Evolutionary conservation across 2,797 vertebrate species (phyloP).

Genomic region (Lacerta viridis): DNA sequence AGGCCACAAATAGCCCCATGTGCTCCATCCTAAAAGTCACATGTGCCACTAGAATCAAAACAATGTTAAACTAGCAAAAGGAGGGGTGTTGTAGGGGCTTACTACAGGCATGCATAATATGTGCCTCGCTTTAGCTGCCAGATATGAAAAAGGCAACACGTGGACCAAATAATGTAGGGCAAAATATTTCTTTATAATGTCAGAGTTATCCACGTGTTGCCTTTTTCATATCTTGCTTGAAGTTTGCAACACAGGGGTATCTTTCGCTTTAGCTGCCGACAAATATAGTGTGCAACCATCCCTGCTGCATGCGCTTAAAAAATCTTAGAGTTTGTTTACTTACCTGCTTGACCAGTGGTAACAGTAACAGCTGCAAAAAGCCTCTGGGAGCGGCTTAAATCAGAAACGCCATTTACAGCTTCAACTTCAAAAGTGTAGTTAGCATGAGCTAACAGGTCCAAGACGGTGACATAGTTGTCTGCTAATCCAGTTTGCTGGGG

Average conservation of each 20-base stretch:
- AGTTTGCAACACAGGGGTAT: no score
- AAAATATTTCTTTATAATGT: no score
- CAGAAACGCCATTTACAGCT: conserved; percentile 97
- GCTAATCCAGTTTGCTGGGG: conserved; percentile 94
- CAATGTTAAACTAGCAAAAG: no score
- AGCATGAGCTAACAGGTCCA: conserved; percentile 96
- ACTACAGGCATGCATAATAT: not conserved
- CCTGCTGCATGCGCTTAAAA: conserved; percentile 43
- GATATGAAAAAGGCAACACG: no score
- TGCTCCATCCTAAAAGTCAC: not conserved
- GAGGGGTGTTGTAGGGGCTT: no score
- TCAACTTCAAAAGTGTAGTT: conserved; percentile 99
- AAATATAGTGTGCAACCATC: conserved; percentile 35
- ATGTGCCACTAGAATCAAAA: not conserved
- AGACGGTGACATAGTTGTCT: conserved; percentile 92
- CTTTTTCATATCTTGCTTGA: no score
- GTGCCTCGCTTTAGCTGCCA: not conserved
- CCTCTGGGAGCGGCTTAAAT: conserved; percentile 95
- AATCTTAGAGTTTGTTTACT: conserved; percentile 70
- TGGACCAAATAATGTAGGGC: no score
- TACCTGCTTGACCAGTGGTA: conserved; percentile 98
- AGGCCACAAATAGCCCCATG: not conserved
- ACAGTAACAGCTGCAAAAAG: conserved; percentile 96
- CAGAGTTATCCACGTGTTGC: no score
- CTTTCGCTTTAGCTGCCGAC: not conserved